phyloP scores from a whole-genome alignment of 2,888 invertebrate genomes.

The Punctoribates punctum region DNA sequence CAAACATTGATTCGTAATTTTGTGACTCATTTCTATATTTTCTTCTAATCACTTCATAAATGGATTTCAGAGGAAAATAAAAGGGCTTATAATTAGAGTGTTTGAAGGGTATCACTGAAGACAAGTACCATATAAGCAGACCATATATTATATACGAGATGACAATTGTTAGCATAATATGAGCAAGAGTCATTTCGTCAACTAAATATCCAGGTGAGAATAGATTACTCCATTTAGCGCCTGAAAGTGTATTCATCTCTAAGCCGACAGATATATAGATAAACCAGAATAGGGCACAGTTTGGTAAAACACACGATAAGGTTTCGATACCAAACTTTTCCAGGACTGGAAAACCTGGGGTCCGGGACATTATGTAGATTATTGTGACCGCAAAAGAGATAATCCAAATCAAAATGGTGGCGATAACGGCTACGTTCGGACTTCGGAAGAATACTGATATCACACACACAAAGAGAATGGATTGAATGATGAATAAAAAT shows the following conservation, averaged over 20 bases:
- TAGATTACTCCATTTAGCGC: background rate
- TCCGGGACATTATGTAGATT: too few species aligned
- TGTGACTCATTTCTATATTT: background rate
- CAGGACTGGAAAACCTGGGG: too few species aligned
- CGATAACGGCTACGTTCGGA: conserved; percentile 9
- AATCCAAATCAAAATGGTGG: background rate
- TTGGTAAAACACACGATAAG: background rate
- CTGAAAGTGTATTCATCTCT: background rate
- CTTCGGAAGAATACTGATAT: conserved; percentile 20
- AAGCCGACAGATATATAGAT: background rate
- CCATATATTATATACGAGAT: background rate
- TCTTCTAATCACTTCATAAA: background rate
- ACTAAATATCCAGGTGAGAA: background rate
- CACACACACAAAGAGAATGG: background rate
- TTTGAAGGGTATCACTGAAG: background rate
- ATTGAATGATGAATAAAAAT: background rate
- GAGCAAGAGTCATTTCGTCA: background rate
- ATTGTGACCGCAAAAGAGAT: background rate
- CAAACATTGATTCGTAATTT: background rate
- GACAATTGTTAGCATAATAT: background rate
- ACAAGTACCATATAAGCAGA: conserved; percentile 15
- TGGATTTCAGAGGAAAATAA: conserved; percentile 5
- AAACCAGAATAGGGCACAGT: conserved; percentile 16
- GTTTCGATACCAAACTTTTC: background rate
- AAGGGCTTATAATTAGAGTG: background rate